A percentile compares a stretch with the other conserved stretches of the same genome.
These are phyloP conservation scores for Trinectes maculatus DNA, from an alignment of 2,113 vertebrate genomes.

Conservation along the genomic window DNA sequence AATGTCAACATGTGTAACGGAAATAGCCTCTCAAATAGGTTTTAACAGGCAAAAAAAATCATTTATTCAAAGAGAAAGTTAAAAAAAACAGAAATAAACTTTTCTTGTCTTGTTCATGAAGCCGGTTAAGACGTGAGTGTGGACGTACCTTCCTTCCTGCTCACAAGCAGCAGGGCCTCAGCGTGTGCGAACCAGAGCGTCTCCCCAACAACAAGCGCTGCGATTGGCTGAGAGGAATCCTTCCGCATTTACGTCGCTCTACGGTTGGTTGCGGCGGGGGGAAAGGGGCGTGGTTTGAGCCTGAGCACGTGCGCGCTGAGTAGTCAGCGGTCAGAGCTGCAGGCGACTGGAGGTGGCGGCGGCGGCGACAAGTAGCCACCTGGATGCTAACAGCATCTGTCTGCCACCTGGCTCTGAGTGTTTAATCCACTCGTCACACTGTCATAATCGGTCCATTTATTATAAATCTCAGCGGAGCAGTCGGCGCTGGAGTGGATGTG, in stretches of 20 bases:
- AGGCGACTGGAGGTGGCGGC: not conserved
- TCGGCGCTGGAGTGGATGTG: conserved; percentile 1
- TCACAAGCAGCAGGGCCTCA: conserved; percentile 48
- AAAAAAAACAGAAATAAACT: too few relatives aligned
- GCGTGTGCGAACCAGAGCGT: not conserved
- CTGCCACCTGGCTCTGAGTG: conserved; percentile 54
- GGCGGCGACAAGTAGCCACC: conserved; percentile 31
- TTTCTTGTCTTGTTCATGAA: not conserved
- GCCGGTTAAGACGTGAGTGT: conserved; percentile 1
- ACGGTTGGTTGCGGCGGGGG: conserved; percentile 27
- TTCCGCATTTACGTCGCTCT: not conserved
- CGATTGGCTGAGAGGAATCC: conserved; percentile 47
- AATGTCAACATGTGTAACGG: not conserved
- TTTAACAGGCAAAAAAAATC: not conserved
- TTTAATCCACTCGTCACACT: conserved; percentile 52
- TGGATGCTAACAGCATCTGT: conserved; percentile 45
- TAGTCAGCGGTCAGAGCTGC: not conserved
- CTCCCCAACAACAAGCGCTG: conserved; percentile 37
- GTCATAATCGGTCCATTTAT: conserved; percentile 24
- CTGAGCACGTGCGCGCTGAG: conserved; percentile 27
- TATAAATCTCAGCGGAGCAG: conserved; percentile 11
- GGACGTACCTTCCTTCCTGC: conserved; percentile 55
- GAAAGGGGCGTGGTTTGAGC: conserved; percentile 26
- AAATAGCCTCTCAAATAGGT: not conserved
- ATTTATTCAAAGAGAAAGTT: too few relatives aligned